phyloP scores from a whole-genome alignment of 2,888 invertebrate species.

The Galerucella nymphaeae region DNA sequence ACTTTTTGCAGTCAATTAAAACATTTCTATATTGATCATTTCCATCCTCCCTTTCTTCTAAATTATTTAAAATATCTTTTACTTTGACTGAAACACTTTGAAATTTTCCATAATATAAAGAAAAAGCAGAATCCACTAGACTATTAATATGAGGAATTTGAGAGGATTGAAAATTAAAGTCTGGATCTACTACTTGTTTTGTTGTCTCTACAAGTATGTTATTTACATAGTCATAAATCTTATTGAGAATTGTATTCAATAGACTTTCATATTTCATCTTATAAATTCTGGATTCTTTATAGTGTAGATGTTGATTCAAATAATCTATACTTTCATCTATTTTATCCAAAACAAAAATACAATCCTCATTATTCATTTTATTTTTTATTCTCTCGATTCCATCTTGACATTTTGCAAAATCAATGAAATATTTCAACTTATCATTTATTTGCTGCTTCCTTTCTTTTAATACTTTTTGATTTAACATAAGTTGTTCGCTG shows the following conservation, averaged over 20 bases:
- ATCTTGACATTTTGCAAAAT: conserved; percentile 67
- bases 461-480: conserved; percentile 85
- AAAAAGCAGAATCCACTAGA: conserved; percentile 76
- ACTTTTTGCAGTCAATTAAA: conserved; percentile 83
- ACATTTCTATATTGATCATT: conserved; percentile 81
- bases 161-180: conserved; percentile 54
- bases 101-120: conserved; percentile 93
- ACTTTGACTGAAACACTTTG: conserved; percentile 91
- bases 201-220: conserved; percentile 83
- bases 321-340: conserved; percentile 90
- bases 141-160: conserved; percentile 57
- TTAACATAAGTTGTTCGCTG: conserved; percentile 90
- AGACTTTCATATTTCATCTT: conserved; percentile 87
- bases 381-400: conserved; percentile 52
- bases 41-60: conserved; percentile 81
- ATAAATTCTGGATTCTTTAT: conserved; percentile 87
- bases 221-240: conserved; percentile 83
- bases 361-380: conserved; percentile 75
- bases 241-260: conserved; percentile 80
- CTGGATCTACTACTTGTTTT: conserved; percentile 73
- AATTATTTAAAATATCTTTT: conserved; percentile 81
- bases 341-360: conserved; percentile 82
- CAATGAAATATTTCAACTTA: conserved; percentile 86
- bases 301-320: conserved; percentile 81
- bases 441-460: conserved; percentile 84